phyloP scores from a whole-genome alignment of 2,113 vertebrate genomes.

The Promerops cafer region DNA sequence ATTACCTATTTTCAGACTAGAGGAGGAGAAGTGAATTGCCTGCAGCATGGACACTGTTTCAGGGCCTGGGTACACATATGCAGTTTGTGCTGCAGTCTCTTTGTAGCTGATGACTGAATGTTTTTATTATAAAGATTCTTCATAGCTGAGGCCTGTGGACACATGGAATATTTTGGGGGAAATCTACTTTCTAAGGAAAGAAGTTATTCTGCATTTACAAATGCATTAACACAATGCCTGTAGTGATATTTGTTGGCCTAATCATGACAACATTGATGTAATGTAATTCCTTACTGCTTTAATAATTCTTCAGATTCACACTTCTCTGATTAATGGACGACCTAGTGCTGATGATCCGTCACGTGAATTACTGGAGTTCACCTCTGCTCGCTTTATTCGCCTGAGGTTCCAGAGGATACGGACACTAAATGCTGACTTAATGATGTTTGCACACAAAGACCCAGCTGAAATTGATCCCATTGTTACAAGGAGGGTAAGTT shows the following conservation, averaged over 20 bases:
- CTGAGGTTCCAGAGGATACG: constrained; percentile 89
- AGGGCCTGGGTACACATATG: background rate
- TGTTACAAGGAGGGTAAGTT: constrained; percentile 89
- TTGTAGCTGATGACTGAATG: background rate
- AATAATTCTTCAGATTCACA: constrained; percentile 84
- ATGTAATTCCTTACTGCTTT: background rate
- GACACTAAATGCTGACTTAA: constrained; percentile 94
- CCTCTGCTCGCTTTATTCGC: constrained; percentile 92
- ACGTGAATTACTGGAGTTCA: constrained; percentile 85
- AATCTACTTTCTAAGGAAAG: background rate
- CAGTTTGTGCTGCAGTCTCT: background rate
- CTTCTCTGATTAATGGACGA: constrained; percentile 92
- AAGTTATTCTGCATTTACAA: background rate
- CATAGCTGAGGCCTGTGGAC: background rate
- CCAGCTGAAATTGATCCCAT: constrained; percentile 87
- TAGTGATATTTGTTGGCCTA: background rate
- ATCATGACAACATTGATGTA: background rate
- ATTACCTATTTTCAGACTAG: background rate
- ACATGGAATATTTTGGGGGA: background rate
- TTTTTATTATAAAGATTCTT: background rate
- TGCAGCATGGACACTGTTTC: background rate
- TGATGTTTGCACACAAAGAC: constrained; percentile 88
- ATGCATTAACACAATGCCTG: background rate
- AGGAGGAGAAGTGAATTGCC: background rate
- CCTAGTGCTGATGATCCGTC: constrained; percentile 95